Evolutionary conservation across 2,888 invertebrate genomes (phyloP).

Genomic region (Himalopsyche kuldschensis): DNA sequence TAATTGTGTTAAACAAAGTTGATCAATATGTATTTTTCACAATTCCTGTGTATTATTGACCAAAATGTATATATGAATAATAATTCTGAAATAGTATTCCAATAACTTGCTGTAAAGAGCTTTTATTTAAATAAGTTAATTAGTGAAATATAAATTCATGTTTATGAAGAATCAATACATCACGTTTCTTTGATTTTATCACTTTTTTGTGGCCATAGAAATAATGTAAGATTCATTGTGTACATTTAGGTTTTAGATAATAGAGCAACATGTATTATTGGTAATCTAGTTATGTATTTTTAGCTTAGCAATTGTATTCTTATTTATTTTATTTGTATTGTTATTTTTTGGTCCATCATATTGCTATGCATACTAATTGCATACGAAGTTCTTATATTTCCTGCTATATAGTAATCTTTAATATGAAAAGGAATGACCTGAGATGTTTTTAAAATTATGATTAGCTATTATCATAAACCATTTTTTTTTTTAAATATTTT

Average conservation of each 20-base stretch:
- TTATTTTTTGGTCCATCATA: too few species aligned
- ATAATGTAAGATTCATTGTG: neutral
- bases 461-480: too few species aligned
- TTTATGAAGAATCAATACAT: neutral
- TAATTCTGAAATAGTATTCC: neutral
- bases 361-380: too few species aligned
- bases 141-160: neutral
- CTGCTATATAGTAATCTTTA: too few species aligned
- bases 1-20: too few species aligned
- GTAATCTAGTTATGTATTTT: neutral
- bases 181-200: neutral
- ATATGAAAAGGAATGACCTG: too few species aligned
- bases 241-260: neutral
- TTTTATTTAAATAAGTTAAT: neutral
- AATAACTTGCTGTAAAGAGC: neutral
- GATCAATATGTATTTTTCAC: neutral
- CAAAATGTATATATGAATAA: neutral
- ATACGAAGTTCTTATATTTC: too few species aligned
- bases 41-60: neutral
- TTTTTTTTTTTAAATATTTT: too few species aligned
- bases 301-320: too few species aligned
- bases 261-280: neutral
- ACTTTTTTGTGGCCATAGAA: neutral
- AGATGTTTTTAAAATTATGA: too few species aligned
- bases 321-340: too few species aligned